These are phyloP conservation scores for Anarrhichthys ocellatus DNA, from an alignment of 2,113 vertebrate genomes.

Conservation along the genomic window DNA sequence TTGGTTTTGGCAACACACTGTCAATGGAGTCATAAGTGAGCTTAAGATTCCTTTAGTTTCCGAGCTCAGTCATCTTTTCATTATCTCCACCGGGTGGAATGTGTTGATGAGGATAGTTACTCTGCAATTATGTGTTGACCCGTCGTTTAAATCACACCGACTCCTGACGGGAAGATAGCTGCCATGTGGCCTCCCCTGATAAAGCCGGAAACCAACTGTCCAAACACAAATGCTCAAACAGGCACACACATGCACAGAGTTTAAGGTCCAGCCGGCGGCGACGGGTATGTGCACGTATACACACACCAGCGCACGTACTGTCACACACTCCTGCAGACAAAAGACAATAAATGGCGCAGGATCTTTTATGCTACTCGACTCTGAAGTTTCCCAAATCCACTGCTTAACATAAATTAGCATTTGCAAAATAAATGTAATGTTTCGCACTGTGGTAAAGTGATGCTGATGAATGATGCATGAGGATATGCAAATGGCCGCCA, in stretches of 20 bases:
- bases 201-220: constrained; percentile 34
- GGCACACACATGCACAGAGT: background rate
- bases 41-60: background rate
- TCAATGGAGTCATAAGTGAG: constrained; percentile 18
- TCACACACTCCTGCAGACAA: constrained; percentile 54
- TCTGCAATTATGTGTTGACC: constrained; percentile 38
- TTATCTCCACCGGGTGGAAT: constrained; percentile 21
- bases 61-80: constrained; percentile 13
- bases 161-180: constrained; percentile 26
- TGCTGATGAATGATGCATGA: constrained; percentile 80
- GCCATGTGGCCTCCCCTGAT: constrained; percentile 10
- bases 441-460: constrained; percentile 63
- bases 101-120: constrained; percentile 24
- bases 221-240: constrained; percentile 28
- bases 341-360: constrained; percentile 65
- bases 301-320: constrained; percentile 11
- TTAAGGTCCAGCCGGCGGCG: constrained; percentile 1
- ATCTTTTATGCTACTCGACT: constrained; percentile 68
- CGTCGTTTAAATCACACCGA: constrained; percentile 46
- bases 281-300: background rate
- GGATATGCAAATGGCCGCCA: constrained; percentile 66
- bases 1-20: constrained; percentile 19
- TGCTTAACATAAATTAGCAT: constrained; percentile 83
- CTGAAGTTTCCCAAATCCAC: constrained; percentile 72
- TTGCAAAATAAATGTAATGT: constrained; percentile 75